Percentiles rank a stretch among this genome's conserved stretches.
phyloP scores from a whole-genome alignment of 2,113 vertebrate genomes.

The Cyanoliseus patagonus region DNA sequence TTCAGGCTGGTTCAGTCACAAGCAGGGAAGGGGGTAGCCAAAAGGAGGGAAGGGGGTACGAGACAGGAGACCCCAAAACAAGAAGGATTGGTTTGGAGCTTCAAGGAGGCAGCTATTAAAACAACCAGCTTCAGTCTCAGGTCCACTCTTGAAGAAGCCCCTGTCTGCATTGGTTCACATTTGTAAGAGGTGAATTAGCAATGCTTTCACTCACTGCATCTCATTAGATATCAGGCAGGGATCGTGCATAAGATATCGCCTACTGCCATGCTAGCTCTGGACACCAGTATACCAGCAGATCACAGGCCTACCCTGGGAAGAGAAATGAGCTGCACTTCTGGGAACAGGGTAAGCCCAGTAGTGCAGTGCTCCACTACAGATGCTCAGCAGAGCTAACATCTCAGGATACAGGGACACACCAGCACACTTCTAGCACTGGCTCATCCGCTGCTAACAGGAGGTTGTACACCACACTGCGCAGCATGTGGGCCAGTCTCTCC shows the following conservation, averaged over 20 bases:
- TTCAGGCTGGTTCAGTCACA: background rate
- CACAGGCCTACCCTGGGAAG: background rate
- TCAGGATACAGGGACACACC: background rate
- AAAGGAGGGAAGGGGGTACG: background rate
- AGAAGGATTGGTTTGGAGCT: background rate
- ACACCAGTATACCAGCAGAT: accelerated
- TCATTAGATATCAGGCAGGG: background rate
- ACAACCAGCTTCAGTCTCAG: background rate
- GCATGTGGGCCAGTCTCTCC: background rate
- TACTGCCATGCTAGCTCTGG: accelerated
- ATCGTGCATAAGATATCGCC: accelerated
- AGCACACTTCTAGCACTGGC: background rate
- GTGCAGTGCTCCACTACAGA: background rate
- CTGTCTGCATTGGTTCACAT: background rate
- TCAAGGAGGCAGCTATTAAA: background rate
- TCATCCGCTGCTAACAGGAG: background rate
- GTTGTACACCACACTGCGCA: accelerated
- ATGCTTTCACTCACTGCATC: background rate
- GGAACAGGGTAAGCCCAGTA: background rate
- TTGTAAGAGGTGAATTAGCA: background rate
- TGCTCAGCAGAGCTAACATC: background rate
- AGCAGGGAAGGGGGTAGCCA: background rate
- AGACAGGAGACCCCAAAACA: background rate
- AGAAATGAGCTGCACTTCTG: background rate
- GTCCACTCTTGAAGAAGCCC: background rate